A percentile compares a stretch with the other conserved stretches of the same genome.
Conservation (phyloP, 2,888 invertebrate species). For the Phalera bucephala region DNA sequence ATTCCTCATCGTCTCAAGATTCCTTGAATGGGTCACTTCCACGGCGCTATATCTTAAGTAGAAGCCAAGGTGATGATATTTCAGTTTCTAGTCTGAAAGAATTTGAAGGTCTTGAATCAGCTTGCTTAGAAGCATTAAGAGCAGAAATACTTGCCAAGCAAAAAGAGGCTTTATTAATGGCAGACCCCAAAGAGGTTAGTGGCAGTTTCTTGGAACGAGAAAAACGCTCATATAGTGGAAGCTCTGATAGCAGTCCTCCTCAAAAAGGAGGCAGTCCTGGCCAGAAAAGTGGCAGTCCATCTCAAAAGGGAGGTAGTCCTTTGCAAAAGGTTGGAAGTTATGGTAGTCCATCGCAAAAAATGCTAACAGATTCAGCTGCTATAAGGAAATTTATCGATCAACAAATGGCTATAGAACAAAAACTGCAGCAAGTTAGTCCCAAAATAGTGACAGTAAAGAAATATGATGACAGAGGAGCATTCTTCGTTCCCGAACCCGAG, state of each 20-base stretch:
- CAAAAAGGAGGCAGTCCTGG: constrained; percentile 74
- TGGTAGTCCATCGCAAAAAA: constrained; percentile 72
- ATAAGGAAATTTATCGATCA: constrained; percentile 77
- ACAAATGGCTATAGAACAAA: constrained; percentile 73
- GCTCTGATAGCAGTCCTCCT: constrained; percentile 84
- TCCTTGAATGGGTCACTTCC: constrained; percentile 92
- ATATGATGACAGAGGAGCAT: constrained; percentile 74
- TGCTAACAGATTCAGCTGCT: constrained; percentile 72
- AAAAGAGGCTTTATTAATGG: constrained; percentile 90
- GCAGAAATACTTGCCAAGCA: constrained; percentile 93
- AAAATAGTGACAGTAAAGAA: constrained; percentile 76
- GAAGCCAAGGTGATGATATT: constrained; percentile 92
- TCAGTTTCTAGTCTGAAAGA: constrained; percentile 94
- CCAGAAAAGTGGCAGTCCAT: constrained; percentile 74
- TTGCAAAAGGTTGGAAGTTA: constrained; percentile 72
- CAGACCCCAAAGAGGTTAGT: constrained; percentile 80
- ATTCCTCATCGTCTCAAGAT: constrained; percentile 92
- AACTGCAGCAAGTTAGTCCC: constrained; percentile 58
- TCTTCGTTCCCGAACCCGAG: constrained; percentile 69
- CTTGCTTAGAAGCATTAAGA: constrained; percentile 91
- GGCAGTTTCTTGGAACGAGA: constrained; percentile 76
- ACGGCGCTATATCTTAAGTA: constrained; percentile 86
- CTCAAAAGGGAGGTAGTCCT: constrained; percentile 76
- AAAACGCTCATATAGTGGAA: constrained; percentile 80
- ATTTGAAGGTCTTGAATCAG: constrained; percentile 95